Percentiles rank a stretch among this genome's conserved stretches.
Evolutionary conservation across 2,797 vertebrate genomes (phyloP).

Genomic region (Esox lucius): DNA sequence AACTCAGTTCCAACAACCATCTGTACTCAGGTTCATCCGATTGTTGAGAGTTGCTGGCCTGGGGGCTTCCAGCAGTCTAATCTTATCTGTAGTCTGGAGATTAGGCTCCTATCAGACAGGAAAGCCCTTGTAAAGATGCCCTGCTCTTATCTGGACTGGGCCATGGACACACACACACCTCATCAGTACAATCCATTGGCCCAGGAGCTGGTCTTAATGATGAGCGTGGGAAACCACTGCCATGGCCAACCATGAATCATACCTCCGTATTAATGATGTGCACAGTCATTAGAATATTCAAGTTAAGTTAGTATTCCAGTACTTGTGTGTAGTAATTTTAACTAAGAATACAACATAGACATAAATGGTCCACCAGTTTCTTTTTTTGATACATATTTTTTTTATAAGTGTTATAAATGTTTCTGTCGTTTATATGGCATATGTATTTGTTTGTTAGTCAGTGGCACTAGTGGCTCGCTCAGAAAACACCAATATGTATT

Average conservation of each 20-base stretch:
- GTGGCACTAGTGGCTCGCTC: too few species aligned
- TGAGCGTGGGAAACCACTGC: background rate
- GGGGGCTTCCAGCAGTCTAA: constrained; percentile 12
- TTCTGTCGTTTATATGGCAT: too few species aligned
- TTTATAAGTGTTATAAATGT: too few species aligned
- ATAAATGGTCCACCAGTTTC: too few species aligned
- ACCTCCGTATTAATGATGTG: too few species aligned
- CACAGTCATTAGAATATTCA: too few species aligned
- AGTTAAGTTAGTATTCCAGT: constrained; percentile 25
- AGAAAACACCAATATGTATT: too few species aligned
- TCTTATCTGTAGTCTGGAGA: constrained; percentile 38
- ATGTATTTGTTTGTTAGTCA: too few species aligned
- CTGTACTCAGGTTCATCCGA: background rate
- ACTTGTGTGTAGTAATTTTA: constrained; percentile 19
- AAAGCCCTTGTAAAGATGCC: background rate
- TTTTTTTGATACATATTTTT: too few species aligned
- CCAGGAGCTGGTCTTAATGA: background rate
- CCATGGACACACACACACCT: constrained; percentile 37
- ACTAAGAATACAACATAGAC: too few species aligned
- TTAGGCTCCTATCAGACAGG: constrained; percentile 23
- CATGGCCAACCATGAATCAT: background rate
- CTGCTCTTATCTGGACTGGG: background rate
- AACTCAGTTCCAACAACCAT: background rate
- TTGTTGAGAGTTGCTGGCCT: background rate
- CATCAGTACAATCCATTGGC: background rate